Percentiles rank a stretch among this genome's conserved stretches.
Conservation (phyloP, 2,888 invertebrate species). For the Tipula lateralis region DNA sequence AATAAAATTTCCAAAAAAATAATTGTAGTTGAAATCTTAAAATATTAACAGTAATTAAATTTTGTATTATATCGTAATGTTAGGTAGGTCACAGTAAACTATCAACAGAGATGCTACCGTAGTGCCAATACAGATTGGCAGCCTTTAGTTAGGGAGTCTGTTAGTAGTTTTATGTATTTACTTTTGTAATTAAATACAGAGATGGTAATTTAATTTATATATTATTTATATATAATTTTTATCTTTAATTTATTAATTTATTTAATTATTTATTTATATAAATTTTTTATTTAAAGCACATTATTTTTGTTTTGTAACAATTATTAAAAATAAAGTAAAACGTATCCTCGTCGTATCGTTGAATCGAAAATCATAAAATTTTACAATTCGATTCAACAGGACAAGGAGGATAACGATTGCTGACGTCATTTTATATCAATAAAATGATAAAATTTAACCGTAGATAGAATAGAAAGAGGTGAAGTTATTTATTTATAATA, state of each 20-base stretch:
- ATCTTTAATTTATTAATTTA: background rate
- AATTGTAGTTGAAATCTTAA: background rate
- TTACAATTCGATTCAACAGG: background rate
- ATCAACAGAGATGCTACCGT: background rate
- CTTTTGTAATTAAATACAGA: background rate
- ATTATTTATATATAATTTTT: background rate
- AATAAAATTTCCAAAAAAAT: background rate
- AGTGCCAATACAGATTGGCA: background rate
- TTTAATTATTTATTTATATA: background rate
- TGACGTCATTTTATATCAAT: background rate
- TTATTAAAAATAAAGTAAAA: background rate
- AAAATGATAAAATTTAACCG: background rate
- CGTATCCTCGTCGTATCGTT: background rate
- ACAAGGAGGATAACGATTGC: background rate
- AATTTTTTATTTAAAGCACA: background rate
- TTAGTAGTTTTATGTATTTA: background rate
- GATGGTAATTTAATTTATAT: background rate
- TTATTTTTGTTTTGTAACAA: slow-evolving; percentile 24
- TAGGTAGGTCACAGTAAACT: background rate
- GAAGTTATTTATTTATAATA: background rate
- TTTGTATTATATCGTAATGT: background rate
- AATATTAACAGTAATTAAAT: background rate
- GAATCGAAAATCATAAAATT: background rate
- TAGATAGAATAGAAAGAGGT: background rate
- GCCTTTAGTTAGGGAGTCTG: background rate